phyloP scores from a whole-genome alignment of 1,140 invertebrate genomes.

The Tetranychus cinnabarinus region DNA sequence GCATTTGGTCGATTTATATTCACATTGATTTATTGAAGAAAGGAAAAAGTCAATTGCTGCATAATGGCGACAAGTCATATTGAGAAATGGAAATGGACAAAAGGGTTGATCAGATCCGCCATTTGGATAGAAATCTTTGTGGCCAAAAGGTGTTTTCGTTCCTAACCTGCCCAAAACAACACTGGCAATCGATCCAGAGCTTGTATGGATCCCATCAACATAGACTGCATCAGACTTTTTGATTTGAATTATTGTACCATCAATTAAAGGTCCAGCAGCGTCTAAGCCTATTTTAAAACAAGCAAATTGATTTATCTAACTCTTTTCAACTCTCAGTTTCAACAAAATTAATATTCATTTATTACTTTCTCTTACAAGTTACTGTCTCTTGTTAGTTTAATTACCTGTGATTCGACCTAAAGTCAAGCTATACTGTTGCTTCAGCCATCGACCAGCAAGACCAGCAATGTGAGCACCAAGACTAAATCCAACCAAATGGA shows the following conservation, averaged over 20 bases:
- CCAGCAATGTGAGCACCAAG: conserved; percentile 36
- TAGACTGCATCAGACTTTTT: conserved; percentile 35
- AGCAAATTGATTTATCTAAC: too few species aligned
- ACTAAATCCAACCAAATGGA: conserved; percentile 35
- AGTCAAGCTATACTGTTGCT: conserved; percentile 10
- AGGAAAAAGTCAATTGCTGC: conserved; percentile 3
- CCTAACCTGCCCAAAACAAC: conserved; percentile 27
- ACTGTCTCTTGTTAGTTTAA: conserved; percentile 18
- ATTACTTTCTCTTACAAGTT: too few species aligned
- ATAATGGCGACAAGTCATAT: conserved; percentile 3
- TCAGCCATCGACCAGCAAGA: conserved; percentile 21
- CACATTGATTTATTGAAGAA: background rate
- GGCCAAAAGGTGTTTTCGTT: conserved; percentile 58
- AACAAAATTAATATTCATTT: too few species aligned
- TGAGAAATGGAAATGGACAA: conserved; percentile 6
- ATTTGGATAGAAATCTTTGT: conserved; percentile 58
- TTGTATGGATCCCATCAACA: conserved; percentile 46
- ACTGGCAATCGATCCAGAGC: conserved; percentile 18
- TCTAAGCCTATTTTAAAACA: conserved; percentile 19
- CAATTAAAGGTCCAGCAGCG: background rate
- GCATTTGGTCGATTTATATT: background rate
- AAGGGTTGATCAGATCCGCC: conserved; percentile 20
- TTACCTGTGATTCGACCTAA: conserved; percentile 29
- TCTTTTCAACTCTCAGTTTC: too few species aligned
- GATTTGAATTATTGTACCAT: background rate